Conservation (phyloP, 1,140 invertebrate genomes). For the Neuroterus valhalla region DNA sequence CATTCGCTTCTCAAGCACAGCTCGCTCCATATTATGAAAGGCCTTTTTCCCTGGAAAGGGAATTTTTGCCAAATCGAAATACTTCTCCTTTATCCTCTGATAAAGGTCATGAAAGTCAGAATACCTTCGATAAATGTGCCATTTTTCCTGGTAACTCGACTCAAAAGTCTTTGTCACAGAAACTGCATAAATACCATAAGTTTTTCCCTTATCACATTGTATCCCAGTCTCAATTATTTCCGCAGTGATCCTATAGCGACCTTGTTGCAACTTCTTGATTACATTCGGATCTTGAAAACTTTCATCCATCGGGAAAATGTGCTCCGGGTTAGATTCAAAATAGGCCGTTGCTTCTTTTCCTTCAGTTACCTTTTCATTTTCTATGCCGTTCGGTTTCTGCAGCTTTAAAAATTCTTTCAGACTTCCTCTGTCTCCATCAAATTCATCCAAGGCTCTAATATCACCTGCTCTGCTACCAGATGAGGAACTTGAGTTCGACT, state of each 20-base stretch:
- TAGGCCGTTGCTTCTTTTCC: constrained; percentile 57
- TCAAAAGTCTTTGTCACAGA: constrained; percentile 82
- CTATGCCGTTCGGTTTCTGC: constrained; percentile 48
- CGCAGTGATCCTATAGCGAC: constrained; percentile 78
- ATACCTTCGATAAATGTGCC: constrained; percentile 89
- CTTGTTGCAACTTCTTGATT: constrained; percentile 77
- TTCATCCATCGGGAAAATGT: constrained; percentile 62
- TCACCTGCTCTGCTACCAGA: constrained; percentile 31
- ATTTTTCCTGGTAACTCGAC: constrained; percentile 81
- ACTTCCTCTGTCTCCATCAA: constrained; percentile 43
- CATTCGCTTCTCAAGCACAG: constrained; percentile 91
- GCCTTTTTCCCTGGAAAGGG: constrained; percentile 95
- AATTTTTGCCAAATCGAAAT: constrained; percentile 85
- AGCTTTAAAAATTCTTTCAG: constrained; percentile 46
- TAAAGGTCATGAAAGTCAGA: constrained; percentile 95
- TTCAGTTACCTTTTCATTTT: constrained; percentile 55
- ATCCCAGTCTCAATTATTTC: constrained; percentile 85
- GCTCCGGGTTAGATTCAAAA: constrained; percentile 61
- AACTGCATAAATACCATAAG: constrained; percentile 93
- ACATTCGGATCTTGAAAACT: constrained; percentile 64
- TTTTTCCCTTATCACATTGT: constrained; percentile 85
- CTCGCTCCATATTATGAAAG: constrained; percentile 93
- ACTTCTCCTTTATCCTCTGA: constrained; percentile 86
- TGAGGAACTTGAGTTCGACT: constrained; percentile 25
- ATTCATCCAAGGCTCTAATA: constrained; percentile 51